phyloP scores from a whole-genome alignment of 2,888 invertebrate genomes.

The Teinopalpus imperialis region DNA sequence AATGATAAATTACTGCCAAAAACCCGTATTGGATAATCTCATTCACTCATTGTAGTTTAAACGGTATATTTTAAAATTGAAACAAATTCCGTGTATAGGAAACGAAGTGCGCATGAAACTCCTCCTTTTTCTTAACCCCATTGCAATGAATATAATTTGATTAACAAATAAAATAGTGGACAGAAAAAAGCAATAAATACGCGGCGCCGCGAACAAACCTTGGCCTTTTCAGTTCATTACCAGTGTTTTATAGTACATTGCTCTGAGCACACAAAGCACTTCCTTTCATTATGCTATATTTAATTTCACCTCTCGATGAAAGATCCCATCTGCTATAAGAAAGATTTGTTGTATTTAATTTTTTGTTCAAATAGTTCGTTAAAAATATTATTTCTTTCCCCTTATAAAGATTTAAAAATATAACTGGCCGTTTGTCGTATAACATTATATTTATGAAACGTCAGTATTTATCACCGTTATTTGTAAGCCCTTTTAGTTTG shows the following conservation, averaged over 20 bases:
- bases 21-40: no score
- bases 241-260: conserved; percentile 32
- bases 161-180: conserved; percentile 28
- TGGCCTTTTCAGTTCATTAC: conserved; percentile 42
- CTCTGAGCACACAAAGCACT: conserved; percentile 25
- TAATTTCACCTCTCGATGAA: background rate
- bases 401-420: no score
- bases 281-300: conserved; percentile 15
- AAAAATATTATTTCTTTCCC: conserved; percentile 1
- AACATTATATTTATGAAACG: no score
- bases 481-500: no score
- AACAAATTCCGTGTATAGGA: background rate
- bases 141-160: conserved; percentile 10
- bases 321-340: conserved; percentile 3
- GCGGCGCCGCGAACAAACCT: conserved; percentile 32
- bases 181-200: conserved; percentile 21
- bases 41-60: conserved; percentile 1
- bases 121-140: no score
- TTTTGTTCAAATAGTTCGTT: background rate
- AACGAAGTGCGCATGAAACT: no score
- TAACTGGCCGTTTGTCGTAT: no score
- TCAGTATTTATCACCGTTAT: no score
- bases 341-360: background rate
- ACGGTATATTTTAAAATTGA: conserved; percentile 3
- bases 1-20: no score